Percentiles rank a stretch among this genome's conserved stretches.
These are phyloP conservation scores for Lacerta viridis DNA, from an alignment of 2,797 vertebrate genomes.

Conservation along the genomic window DNA sequence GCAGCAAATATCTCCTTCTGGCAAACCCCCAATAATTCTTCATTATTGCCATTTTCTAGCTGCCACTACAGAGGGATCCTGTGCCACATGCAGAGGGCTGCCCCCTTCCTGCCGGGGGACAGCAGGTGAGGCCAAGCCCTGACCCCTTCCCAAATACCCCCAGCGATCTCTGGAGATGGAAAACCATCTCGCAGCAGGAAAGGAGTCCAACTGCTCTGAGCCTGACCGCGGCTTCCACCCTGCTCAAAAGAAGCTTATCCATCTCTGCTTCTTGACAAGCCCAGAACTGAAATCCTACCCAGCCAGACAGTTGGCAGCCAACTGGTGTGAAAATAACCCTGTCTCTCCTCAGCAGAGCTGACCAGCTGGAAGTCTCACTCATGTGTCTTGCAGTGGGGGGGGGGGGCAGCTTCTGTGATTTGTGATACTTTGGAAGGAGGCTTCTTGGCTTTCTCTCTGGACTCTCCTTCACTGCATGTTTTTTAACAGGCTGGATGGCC, in stretches of 20 bases:
- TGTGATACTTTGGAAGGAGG: neutral
- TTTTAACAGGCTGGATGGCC: too few species aligned
- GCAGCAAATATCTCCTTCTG: too few species aligned
- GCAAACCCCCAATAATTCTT: too few species aligned
- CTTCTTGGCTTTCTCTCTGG: too few species aligned
- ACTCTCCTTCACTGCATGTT: too few species aligned
- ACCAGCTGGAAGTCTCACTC: neutral
- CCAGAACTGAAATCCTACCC: constrained; percentile 9
- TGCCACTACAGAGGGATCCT: neutral
- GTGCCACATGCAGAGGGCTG: neutral
- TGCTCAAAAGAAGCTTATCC: neutral
- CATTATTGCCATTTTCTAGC: too few species aligned
- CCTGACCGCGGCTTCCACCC: too few species aligned
- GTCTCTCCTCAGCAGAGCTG: neutral
- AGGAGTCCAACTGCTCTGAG: neutral
- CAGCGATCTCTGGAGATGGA: neutral
- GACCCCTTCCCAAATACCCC: neutral
- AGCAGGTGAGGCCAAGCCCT: neutral
- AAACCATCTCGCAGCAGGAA: neutral
- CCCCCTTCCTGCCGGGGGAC: neutral
- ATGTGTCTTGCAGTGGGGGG: neutral
- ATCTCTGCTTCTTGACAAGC: neutral
- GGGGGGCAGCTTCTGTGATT: neutral
- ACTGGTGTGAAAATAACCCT: constrained; percentile 24
- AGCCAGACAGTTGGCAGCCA: constrained; percentile 35